Conservation (phyloP, 2,797 vertebrate genomes). For the Argentina silus region DNA sequence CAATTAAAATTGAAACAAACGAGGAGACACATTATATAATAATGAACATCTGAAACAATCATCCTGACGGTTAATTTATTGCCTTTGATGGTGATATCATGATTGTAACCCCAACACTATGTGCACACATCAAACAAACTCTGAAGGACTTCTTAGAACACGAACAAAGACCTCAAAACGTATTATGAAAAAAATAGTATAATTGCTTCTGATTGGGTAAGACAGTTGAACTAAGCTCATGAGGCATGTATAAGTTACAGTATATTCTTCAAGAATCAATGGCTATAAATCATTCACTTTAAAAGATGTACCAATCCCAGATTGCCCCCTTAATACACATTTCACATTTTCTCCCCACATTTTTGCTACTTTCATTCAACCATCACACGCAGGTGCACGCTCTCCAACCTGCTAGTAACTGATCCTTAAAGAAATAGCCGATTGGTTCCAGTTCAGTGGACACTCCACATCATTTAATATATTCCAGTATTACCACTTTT, state of each 20-base stretch:
- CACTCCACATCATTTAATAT: slow-evolving; percentile 79
- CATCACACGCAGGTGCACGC: slow-evolving; percentile 50
- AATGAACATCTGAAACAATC: neutral
- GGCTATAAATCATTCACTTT: neutral
- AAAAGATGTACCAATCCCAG: neutral
- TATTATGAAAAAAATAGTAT: neutral
- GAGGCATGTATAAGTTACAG: neutral
- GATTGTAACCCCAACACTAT: neutral
- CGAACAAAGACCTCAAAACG: neutral
- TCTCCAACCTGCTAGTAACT: slow-evolving; percentile 56
- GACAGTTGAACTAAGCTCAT: too few species aligned
- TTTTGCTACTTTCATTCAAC: slow-evolving; percentile 8
- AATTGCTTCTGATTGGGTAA: too few species aligned
- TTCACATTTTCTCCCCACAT: slow-evolving; percentile 30
- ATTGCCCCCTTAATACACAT: slow-evolving; percentile 34
- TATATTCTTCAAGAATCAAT: neutral
- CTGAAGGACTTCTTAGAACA: neutral
- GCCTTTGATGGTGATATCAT: neutral
- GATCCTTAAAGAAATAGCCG: slow-evolving; percentile 70
- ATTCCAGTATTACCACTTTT: slow-evolving; percentile 81
- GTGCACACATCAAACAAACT: neutral
- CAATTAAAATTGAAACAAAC: too few species aligned
- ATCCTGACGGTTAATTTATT: neutral
- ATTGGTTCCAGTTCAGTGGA: slow-evolving; percentile 75
- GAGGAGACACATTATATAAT: neutral